Evolutionary conservation across 1,140 invertebrate species (phyloP).

Genomic region (Cepaea nemoralis): DNA sequence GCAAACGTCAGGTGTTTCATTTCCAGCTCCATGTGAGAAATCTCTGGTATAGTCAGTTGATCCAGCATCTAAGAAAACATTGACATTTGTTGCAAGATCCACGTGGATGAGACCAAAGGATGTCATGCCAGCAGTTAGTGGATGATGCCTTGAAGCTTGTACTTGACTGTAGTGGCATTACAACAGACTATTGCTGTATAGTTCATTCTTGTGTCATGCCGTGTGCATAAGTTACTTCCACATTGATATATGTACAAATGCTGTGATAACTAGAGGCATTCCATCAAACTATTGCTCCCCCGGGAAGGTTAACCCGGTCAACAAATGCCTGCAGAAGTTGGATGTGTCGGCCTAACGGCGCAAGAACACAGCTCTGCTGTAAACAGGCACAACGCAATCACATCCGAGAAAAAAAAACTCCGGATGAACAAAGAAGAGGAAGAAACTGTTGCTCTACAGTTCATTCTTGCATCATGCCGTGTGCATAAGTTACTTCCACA

Average conservation of each 20-base stretch:
- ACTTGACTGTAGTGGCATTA: not conserved
- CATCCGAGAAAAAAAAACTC: too few relatives aligned
- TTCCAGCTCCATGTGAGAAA: constrained; percentile 31
- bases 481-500: not conserved
- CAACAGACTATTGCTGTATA: not conserved
- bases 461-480: not conserved
- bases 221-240: not conserved
- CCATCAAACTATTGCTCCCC: too few relatives aligned
- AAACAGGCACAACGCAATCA: too few relatives aligned
- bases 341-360: too few relatives aligned
- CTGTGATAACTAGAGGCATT: too few relatives aligned
- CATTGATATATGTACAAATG: too few relatives aligned
- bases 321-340: too few relatives aligned
- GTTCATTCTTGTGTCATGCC: not conserved
- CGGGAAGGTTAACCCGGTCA: too few relatives aligned
- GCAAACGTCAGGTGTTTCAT: constrained; percentile 40
- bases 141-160: not conserved
- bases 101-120: not conserved
- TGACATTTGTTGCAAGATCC: not conserved
- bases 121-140: not conserved
- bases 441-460: not conserved
- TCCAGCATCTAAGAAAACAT: constrained; percentile 29
- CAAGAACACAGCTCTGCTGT: too few relatives aligned
- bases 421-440: too few relatives aligned
- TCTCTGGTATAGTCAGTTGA: constrained; percentile 36